Conservation (phyloP, 2,888 invertebrate species). For the Rotaria magnacalcarata region DNA sequence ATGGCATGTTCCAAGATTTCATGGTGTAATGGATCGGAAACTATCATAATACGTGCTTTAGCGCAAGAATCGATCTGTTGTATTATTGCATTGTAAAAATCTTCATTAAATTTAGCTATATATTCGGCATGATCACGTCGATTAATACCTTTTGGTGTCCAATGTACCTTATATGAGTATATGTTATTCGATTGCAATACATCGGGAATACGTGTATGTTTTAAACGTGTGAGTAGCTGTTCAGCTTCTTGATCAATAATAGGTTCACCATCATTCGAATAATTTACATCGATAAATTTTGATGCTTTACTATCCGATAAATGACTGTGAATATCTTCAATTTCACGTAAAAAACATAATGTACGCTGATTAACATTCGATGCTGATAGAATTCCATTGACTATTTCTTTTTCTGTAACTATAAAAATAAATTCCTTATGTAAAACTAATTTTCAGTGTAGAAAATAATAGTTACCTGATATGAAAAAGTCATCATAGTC, state of each 20-base stretch:
- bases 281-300: not conserved
- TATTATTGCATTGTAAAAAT: not conserved
- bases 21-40: conserved; percentile 37
- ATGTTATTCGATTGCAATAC: not conserved
- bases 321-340: conserved; percentile 51
- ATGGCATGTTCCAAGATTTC: conserved; percentile 44
- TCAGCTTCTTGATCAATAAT: not conserved
- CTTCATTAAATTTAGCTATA: not conserved
- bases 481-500: conserved; percentile 15
- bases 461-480: conserved; percentile 48
- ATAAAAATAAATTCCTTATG: too few species aligned
- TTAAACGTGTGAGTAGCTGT: not conserved
- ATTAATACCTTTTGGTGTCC: not conserved
- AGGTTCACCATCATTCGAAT: not conserved
- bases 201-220: not conserved
- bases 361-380: conserved; percentile 50
- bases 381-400: conserved; percentile 50
- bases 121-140: not conserved
- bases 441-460: not conserved
- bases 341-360: conserved; percentile 52
- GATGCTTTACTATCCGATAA: not conserved
- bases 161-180: conserved; percentile 15
- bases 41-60: not conserved
- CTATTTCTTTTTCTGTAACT: conserved; percentile 53
- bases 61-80: not conserved